phyloP scores from a whole-genome alignment of 2,797 vertebrate genomes.

The Dermochelys coriacea region DNA sequence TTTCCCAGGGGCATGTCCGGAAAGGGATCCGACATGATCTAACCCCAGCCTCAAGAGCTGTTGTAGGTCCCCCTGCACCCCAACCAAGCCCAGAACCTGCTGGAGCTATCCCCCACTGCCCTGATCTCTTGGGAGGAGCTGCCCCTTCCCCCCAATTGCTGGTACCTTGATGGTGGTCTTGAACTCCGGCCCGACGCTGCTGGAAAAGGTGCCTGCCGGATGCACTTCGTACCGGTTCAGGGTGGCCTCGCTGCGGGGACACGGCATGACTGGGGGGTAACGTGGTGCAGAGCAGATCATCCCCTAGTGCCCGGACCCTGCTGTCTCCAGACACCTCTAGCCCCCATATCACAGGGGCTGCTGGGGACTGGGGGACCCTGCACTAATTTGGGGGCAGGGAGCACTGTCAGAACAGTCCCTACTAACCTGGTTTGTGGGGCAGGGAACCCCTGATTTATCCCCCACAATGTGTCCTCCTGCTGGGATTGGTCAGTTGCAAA shows the following conservation, averaged over 20 bases:
- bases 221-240: slow-evolving; percentile 93
- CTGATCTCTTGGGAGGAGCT: neutral
- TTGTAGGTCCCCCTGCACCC: neutral
- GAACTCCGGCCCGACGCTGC: slow-evolving; percentile 90
- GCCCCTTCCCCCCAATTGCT: neutral
- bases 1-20: neutral
- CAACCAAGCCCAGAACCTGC: neutral
- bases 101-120: neutral
- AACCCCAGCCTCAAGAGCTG: too few species aligned
- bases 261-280: neutral
- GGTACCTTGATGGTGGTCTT: slow-evolving; percentile 89
- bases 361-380: neutral
- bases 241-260: slow-evolving; percentile 85
- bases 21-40: neutral
- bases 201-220: slow-evolving; percentile 83
- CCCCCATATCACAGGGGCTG: neutral
- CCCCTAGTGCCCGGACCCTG: too few species aligned
- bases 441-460: neutral
- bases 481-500: too few species aligned
- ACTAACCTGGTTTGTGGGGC: neutral
- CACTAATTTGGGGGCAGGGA: neutral
- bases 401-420: neutral
- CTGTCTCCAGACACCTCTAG: neutral
- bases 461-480: too few species aligned
- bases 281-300: neutral